These are phyloP conservation scores for Agriopis aurantiaria DNA, from an alignment of 2,888 invertebrate genomes.

Conservation along the genomic window DNA sequence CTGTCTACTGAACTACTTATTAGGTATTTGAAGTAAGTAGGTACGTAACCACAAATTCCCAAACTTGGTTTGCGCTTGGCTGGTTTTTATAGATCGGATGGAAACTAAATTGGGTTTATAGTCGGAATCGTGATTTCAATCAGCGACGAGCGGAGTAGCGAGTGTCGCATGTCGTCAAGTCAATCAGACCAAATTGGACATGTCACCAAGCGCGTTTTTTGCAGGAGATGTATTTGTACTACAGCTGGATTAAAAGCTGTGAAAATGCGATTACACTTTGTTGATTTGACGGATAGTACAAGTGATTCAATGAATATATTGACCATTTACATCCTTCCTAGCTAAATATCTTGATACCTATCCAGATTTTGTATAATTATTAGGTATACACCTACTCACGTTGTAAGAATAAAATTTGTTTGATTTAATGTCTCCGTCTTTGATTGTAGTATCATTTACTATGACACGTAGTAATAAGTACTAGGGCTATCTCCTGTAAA, in stretches of 20 bases:
- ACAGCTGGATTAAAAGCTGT: constrained; percentile 12
- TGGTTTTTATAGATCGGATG: constrained; percentile 46
- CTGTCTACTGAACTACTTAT: too few species aligned
- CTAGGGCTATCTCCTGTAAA: too few species aligned
- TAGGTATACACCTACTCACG: too few species aligned
- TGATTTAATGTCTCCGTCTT: too few species aligned
- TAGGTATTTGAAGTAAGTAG: background rate
- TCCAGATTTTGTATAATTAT: too few species aligned
- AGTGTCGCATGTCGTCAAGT: constrained; percentile 64
- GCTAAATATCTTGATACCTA: too few species aligned
- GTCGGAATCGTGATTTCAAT: constrained; percentile 71
- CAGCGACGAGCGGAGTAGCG: constrained; percentile 66
- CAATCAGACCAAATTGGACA: constrained; percentile 76
- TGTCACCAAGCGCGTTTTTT: constrained; percentile 63
- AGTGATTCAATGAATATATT: background rate
- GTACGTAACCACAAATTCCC: background rate
- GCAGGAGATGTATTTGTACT: constrained; percentile 47
- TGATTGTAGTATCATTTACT: too few species aligned
- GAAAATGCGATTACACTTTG: background rate
- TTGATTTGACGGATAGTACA: background rate
- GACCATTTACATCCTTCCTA: too few species aligned
- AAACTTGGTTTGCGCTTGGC: background rate
- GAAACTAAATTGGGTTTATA: constrained; percentile 71
- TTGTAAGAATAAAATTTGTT: too few species aligned
- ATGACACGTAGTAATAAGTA: too few species aligned